Percentiles rank a stretch among this genome's conserved stretches.
Conservation (phyloP, 2,888 invertebrate genomes). For the Ophioninae sp. region DNA sequence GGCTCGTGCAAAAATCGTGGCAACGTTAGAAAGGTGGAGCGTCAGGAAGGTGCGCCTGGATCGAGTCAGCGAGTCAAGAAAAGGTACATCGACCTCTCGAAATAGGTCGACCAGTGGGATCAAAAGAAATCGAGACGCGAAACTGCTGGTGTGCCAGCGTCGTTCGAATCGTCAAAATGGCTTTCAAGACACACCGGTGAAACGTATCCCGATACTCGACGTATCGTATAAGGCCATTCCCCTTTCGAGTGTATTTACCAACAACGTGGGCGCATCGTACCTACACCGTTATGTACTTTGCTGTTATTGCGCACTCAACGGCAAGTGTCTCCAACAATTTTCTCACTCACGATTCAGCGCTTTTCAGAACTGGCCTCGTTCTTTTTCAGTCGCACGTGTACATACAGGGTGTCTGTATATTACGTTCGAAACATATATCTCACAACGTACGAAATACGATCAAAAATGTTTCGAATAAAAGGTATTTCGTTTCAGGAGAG, state of each 20-base stretch:
- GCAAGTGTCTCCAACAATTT: conserved; percentile 1
- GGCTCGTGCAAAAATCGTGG: neutral
- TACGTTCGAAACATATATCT: no score
- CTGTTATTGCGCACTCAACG: neutral
- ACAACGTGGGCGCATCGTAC: neutral
- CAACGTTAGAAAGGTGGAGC: conserved; percentile 3
- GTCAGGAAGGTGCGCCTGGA: neutral
- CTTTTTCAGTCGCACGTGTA: neutral
- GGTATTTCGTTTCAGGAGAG: no score
- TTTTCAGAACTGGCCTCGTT: neutral
- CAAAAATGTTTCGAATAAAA: no score
- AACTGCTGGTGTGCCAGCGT: conserved; percentile 6
- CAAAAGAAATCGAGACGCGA: conserved; percentile 41
- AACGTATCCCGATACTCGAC: conserved; percentile 3
- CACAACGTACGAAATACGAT: no score
- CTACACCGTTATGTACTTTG: neutral
- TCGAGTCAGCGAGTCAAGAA: conserved; percentile 6
- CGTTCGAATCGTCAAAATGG: conserved; percentile 42
- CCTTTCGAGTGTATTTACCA: conserved; percentile 10
- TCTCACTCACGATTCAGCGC: neutral
- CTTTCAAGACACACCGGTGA: conserved; percentile 31
- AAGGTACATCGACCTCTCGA: conserved; percentile 43
- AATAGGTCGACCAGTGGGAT: conserved; percentile 19
- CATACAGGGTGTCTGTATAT: no score
- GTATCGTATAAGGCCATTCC: neutral